A percentile compares a stretch with the other conserved stretches of the same genome.
phyloP scores from a whole-genome alignment of 2,888 invertebrate genomes.

The Parascotia fuliginaria region DNA sequence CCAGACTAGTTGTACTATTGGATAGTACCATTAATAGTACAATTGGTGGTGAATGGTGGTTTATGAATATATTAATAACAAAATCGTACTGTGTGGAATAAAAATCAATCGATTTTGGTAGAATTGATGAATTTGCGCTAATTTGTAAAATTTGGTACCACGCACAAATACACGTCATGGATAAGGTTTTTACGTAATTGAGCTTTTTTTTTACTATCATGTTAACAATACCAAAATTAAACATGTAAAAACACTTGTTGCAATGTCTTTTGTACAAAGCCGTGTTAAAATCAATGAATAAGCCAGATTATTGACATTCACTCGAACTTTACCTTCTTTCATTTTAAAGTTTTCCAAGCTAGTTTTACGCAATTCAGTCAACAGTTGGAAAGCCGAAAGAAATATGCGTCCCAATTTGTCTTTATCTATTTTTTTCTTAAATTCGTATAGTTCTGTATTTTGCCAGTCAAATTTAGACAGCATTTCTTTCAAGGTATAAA shows the following conservation, averaged over 20 bases:
- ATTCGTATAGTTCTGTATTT: constrained; percentile 48
- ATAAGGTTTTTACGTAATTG: not conserved
- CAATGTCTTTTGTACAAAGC: constrained; percentile 46
- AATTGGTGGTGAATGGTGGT: no score
- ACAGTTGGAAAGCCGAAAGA: constrained; percentile 53
- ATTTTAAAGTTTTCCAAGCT: constrained; percentile 26
- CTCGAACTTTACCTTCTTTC: constrained; percentile 48
- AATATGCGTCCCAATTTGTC: constrained; percentile 51
- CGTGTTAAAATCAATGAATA: constrained; percentile 25
- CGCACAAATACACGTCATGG: not conserved
- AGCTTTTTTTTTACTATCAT: not conserved
- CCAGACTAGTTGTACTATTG: no score
- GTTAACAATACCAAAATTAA: not conserved
- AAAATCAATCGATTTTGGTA: no score
- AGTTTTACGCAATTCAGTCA: constrained; percentile 48
- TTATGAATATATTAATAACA: not conserved
- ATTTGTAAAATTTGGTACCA: no score
- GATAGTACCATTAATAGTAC: no score
- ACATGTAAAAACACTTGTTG: not conserved
- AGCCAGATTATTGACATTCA: constrained; percentile 34
- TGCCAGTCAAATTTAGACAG: constrained; percentile 59
- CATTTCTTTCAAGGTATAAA: constrained; percentile 37
- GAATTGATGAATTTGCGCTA: no score
- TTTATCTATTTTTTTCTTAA: constrained; percentile 42
- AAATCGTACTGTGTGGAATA: no score